Base-by-base conservation (phyloP, 2,888 invertebrate genomes). In the Ennomos erosarius region DNA sequence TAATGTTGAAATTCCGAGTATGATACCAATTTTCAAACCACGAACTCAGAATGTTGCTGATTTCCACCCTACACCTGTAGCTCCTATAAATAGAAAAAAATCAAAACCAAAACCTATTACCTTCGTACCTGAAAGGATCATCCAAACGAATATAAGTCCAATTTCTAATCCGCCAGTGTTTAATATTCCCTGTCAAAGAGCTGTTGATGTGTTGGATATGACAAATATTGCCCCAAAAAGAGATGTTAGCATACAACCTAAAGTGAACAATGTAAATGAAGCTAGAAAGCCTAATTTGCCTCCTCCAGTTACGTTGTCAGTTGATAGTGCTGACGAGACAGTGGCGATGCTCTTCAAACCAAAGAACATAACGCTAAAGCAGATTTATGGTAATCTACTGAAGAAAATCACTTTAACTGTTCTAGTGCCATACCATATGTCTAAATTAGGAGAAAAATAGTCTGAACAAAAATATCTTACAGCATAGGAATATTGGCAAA, bases 351-450 rank as follows among this genome's bases (percentile, higher is more conserved):
- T 82, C 9, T 78, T 78, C 44, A 82, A 81, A n/a, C 79, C 84
- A 0, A 80, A 80, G 71, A 76, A 75, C 1, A 70, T 83, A 51
- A 73, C 82, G 0, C 36, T 82, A 8, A 64, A 74, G 54, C 76
- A 84, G 57, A 51, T 78, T 0, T 80, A 76, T 13, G 83, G 80
- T 0, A 82, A 82, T 67, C 59, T 82, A 11, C 55, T 84, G 39
- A 83, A 82, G 42, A 79, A 84, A 51, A 70, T 80, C 0, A 77
- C 82, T 10, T 61, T 79, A 0, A 84, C 79, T 0, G 77, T 83
- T 9, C 67, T 85, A 16, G 79, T 85, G 2, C 85, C 85, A 0
- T 83, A 76, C 48, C 74, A 82, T 36, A 73, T 82, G 33, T 72
- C 81, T 0, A 81, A 79, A 55, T 35, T 78, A 10, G 55, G 60